Evolutionary conservation across 2,888 invertebrate genomes (phyloP).

Genomic region (Dynastes grantii): DNA sequence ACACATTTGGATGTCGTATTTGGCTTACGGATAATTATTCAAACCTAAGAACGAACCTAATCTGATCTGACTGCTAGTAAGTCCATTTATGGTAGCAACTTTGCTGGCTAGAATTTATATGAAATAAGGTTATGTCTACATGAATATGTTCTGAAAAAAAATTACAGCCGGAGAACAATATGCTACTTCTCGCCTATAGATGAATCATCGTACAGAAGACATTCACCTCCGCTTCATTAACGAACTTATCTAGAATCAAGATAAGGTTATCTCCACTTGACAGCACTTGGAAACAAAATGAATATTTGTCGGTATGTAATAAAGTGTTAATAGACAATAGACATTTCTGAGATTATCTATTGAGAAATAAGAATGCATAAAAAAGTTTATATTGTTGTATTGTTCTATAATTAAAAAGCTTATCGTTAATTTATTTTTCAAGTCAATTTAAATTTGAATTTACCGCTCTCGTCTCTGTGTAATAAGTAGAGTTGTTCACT

Average conservation of each 20-base stretch:
- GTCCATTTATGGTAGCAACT: slow-evolving; percentile 8
- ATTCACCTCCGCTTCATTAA: slow-evolving; percentile 11
- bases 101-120: not conserved
- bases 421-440: too few relatives aligned
- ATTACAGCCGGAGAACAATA: not conserved
- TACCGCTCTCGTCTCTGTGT: too few relatives aligned
- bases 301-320: not conserved
- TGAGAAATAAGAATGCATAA: not conserved
- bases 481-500: too few relatives aligned
- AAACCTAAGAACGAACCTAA: slow-evolving; percentile 1
- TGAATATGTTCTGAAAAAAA: not conserved
- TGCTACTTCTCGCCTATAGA: not conserved
- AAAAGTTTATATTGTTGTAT: not conserved
- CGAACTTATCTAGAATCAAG: not conserved
- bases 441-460: too few relatives aligned
- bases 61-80: not conserved
- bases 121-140: not conserved
- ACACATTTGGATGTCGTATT: not conserved
- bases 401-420: not conserved
- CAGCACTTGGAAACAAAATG: not conserved
- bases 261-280: not conserved
- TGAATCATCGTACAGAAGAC: not conserved
- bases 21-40: not conserved
- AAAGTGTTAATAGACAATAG: not conserved
- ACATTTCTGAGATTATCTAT: not conserved